Conservation (phyloP, 2,888 invertebrate species). For the Pachliopta kotzebuea region DNA sequence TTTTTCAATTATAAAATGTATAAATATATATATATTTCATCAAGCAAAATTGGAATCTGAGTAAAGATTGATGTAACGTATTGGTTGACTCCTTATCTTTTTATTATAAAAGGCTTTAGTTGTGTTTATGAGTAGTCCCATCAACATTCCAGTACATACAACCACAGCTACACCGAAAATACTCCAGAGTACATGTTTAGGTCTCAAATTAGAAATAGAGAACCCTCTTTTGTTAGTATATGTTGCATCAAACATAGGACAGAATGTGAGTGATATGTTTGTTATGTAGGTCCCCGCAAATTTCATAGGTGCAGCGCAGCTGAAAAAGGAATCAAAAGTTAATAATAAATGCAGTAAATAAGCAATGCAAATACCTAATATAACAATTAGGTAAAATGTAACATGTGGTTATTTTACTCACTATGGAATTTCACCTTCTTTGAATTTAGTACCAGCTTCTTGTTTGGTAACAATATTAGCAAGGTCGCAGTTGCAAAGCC, state of each 20-base stretch:
- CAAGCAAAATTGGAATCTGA: conserved; percentile 57
- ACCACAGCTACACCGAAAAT: conserved; percentile 66
- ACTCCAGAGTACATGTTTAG: conserved; percentile 70
- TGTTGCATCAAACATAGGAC: conserved; percentile 63
- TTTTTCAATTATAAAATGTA: conserved; percentile 22
- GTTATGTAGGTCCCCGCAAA: conserved; percentile 64
- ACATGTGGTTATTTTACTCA: conserved; percentile 45
- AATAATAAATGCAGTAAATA: background rate
- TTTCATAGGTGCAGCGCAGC: conserved; percentile 72
- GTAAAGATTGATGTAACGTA: conserved; percentile 64
- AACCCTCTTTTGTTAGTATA: conserved; percentile 51
- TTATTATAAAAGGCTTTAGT: conserved; percentile 59
- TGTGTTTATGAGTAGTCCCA: conserved; percentile 62
- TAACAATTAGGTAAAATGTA: background rate
- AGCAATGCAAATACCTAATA: background rate
- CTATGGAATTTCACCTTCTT: conserved; percentile 61
- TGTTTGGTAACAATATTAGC: conserved; percentile 65
- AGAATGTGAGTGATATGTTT: conserved; percentile 62
- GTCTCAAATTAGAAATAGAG: conserved; percentile 54
- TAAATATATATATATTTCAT: conserved; percentile 40
- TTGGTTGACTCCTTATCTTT: conserved; percentile 57
- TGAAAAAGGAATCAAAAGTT: conserved; percentile 44
- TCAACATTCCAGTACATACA: conserved; percentile 60
- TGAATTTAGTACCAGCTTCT: conserved; percentile 63
- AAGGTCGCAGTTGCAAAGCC: conserved; percentile 83